Evolutionary conservation across 2,113 vertebrate species (phyloP).

Genomic region (Lagopus muta): DNA sequence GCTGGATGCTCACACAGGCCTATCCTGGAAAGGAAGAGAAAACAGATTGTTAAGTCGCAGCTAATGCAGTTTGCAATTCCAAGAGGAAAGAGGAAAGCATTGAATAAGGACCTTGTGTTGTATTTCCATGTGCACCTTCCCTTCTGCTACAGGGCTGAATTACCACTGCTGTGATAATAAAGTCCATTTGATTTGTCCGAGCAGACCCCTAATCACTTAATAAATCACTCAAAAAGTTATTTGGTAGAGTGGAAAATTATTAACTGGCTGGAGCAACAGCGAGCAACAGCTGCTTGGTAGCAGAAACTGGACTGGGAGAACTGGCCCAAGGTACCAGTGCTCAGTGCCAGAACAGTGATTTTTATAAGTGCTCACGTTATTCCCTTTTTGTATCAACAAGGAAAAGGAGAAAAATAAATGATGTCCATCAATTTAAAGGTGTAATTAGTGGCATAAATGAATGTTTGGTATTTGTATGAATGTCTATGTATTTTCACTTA

Average conservation of each 20-base stretch:
- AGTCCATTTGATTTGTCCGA: conserved; percentile 28
- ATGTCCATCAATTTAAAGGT: not conserved
- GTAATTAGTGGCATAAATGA: not conserved
- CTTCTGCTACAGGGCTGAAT: not conserved
- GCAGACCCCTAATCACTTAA: conserved; percentile 37
- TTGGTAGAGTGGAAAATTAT: conserved; percentile 34
- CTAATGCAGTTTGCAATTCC: not conserved
- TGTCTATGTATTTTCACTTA: not conserved
- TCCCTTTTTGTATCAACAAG: not conserved
- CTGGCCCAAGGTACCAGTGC: not conserved
- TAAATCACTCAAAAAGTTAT: not conserved
- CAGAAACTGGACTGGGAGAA: not conserved
- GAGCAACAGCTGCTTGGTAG: conserved; percentile 16
- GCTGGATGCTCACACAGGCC: not conserved
- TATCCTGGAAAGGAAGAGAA: not conserved
- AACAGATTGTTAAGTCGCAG: not conserved
- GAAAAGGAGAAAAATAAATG: not conserved
- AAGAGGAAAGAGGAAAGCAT: not conserved
- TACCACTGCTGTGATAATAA: not conserved
- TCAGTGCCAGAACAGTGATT: not conserved
- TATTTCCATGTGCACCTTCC: not conserved
- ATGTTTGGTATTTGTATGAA: not conserved
- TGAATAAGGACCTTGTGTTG: not conserved
- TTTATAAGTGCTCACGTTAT: not conserved
- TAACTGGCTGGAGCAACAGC: conserved; percentile 22